Evolutionary conservation across 2,113 vertebrate species (phyloP).

Genomic region (Oxyruncus cristatus): DNA sequence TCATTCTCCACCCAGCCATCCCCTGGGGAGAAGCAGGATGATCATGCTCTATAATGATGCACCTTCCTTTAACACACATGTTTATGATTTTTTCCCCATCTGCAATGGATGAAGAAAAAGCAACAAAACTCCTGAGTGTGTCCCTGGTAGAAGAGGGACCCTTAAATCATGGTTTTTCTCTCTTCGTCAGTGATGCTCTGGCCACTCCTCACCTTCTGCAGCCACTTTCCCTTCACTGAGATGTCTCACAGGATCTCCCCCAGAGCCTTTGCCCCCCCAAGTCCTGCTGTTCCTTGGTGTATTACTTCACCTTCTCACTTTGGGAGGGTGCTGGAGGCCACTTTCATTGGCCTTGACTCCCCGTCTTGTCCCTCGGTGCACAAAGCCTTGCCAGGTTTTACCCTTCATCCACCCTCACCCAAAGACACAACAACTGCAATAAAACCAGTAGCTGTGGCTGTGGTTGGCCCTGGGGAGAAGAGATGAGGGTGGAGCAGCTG

Average conservation of each 20-base stretch:
- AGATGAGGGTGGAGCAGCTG: not conserved
- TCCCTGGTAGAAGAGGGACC: not conserved
- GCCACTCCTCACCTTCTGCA: not conserved
- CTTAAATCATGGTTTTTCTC: not conserved
- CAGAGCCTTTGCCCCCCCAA: not conserved
- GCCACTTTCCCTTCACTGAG: not conserved
- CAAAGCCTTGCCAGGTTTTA: not conserved
- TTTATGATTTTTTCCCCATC: not conserved
- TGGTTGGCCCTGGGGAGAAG: not conserved
- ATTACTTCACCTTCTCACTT: not conserved
- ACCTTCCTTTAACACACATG: not conserved
- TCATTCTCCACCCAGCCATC: not conserved
- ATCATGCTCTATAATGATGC: not conserved
- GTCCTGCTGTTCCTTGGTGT: not conserved
- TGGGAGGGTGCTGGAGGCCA: not conserved
- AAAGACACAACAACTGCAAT: not conserved
- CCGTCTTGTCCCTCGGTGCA: not conserved
- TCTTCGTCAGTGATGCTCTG: not conserved
- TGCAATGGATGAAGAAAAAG: not conserved
- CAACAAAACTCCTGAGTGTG: not conserved
- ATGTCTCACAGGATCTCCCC: not conserved
- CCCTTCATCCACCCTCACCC: not conserved
- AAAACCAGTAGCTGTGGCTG: not conserved
- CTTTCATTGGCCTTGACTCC: rapidly evolving
- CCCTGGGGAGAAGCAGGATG: not conserved